Conservation (phyloP, 2,797 vertebrate species). For the Pogoniulus pusillus region DNA sequence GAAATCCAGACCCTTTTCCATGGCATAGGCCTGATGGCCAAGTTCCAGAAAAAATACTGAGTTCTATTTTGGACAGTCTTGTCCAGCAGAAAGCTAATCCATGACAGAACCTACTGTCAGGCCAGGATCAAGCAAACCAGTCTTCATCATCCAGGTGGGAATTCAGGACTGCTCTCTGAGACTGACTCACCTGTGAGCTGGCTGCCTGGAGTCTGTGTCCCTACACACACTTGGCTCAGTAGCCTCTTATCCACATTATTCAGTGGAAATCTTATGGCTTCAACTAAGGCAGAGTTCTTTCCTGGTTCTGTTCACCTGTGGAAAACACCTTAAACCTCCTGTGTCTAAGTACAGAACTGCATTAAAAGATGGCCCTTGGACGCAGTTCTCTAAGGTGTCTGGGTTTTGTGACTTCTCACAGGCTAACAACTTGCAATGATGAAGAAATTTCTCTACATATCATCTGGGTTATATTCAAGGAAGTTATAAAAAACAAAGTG, state of each 20-base stretch:
- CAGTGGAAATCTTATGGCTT: neutral
- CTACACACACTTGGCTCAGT: neutral
- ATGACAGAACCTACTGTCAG: neutral
- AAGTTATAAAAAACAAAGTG: constrained; percentile 47
- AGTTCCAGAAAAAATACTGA: constrained; percentile 7
- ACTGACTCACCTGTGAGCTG: neutral
- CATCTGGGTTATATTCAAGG: constrained; percentile 35
- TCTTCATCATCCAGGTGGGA: neutral
- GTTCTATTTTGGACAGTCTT: neutral
- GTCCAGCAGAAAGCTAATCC: neutral
- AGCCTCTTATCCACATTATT: neutral
- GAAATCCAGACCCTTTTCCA: constrained; percentile 43
- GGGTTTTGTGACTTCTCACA: neutral
- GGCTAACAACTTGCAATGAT: neutral
- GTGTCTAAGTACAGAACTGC: neutral
- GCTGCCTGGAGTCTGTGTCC: neutral
- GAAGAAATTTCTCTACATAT: constrained; percentile 19
- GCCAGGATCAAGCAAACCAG: neutral
- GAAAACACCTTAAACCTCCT: neutral
- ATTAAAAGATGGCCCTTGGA: neutral
- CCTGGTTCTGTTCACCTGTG: neutral
- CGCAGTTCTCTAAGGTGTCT: neutral
- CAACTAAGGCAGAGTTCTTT: neutral
- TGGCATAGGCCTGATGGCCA: neutral
- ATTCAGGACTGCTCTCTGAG: neutral